Percentiles rank a stretch among this genome's conserved stretches.
These are phyloP conservation scores for Drosophila eugracilis DNA, from an alignment of 1,140 invertebrate genomes.

Conservation along the genomic window DNA sequence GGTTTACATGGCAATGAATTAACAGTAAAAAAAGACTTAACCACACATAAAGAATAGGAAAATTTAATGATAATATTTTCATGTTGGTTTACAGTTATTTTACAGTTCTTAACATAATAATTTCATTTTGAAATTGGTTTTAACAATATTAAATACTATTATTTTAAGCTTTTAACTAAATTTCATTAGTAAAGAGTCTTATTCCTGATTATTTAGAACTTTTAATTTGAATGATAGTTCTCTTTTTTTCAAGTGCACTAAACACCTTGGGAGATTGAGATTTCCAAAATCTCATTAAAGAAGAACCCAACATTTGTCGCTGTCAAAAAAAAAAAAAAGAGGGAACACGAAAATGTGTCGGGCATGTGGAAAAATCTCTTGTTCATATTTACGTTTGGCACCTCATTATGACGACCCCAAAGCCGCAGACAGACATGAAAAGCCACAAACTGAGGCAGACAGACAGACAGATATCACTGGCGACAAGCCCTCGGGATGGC, in stretches of 20 bases:
- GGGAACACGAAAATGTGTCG: slow-evolving; percentile 28
- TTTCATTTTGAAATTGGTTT: too few relatives aligned
- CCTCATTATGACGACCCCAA: slow-evolving; percentile 75
- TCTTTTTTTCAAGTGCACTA: not conserved
- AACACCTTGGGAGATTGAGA: slow-evolving; percentile 48
- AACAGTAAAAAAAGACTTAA: slow-evolving; percentile 20
- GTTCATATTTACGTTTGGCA: slow-evolving; percentile 69
- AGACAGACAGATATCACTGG: slow-evolving; percentile 27
- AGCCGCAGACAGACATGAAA: slow-evolving; percentile 59
- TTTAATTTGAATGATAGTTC: not conserved
- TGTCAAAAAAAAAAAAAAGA: slow-evolving; percentile 17
- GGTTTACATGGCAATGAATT: slow-evolving; percentile 22
- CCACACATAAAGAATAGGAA: slow-evolving; percentile 1
- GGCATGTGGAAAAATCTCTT: slow-evolving; percentile 28
- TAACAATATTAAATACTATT: too few relatives aligned
- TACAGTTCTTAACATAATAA: too few relatives aligned
- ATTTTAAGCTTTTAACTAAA: too few relatives aligned
- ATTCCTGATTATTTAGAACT: too few relatives aligned
- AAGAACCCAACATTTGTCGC: slow-evolving; percentile 61
- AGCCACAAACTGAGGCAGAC: slow-evolving; percentile 43
- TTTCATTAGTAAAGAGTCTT: too few relatives aligned
- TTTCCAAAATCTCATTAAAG: slow-evolving; percentile 74
- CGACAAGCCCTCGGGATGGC: slow-evolving; percentile 59
- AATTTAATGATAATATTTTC: not conserved
- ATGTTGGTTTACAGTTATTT: too few relatives aligned